phyloP scores from a whole-genome alignment of 53 echinoderm and acorn worm species.

The Paracentrotus lividus region DNA sequence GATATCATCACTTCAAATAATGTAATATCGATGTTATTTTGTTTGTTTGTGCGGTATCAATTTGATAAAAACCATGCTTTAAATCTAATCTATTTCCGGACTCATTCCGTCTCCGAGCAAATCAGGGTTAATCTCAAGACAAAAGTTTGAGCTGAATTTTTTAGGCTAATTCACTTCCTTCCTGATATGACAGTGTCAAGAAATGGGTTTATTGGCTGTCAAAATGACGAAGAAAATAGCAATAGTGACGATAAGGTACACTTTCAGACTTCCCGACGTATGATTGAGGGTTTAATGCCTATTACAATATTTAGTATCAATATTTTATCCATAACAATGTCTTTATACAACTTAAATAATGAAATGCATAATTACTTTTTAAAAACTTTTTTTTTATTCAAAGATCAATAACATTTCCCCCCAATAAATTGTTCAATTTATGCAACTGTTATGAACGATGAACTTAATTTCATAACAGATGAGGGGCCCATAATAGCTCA shows the following conservation, averaged over 20 bases:
- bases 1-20: not conserved
- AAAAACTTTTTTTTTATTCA: too few relatives aligned
- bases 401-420: too few relatives aligned
- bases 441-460: too few relatives aligned
- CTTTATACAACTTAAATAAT: too few relatives aligned
- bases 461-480: too few relatives aligned
- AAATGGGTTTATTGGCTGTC: conserved; percentile 53
- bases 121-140: conserved; percentile 1
- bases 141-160: not conserved
- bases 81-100: conserved; percentile 51
- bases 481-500: too few relatives aligned
- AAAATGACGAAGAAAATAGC: not conserved
- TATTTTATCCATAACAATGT: not conserved
- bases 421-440: too few relatives aligned
- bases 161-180: not conserved
- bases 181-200: conserved; percentile 17
- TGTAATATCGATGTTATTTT: not conserved
- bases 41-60: not conserved
- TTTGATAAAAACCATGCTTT: conserved; percentile 23
- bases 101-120: not conserved
- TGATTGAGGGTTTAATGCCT: not conserved
- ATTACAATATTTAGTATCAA: not conserved
- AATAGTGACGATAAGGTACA: not conserved
- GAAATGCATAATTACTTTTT: too few relatives aligned
- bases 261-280: not conserved